These are phyloP conservation scores for Carettochelys insculpta DNA, from an alignment of 2,113 vertebrate genomes.

Conservation along the genomic window DNA sequence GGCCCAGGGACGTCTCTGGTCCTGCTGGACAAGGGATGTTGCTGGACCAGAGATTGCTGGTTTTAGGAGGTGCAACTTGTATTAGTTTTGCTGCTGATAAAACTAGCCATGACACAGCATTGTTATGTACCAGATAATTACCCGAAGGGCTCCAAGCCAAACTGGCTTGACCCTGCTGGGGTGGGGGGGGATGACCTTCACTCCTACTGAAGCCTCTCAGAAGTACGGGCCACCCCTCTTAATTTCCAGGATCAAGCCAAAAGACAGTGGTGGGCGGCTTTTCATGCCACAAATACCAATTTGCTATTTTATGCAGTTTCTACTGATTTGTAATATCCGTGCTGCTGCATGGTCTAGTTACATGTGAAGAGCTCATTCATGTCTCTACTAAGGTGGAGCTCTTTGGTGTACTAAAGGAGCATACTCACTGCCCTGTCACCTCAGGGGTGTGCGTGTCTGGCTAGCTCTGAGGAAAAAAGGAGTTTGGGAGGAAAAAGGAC, in stretches of 20 bases:
- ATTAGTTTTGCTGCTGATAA: no score
- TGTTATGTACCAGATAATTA: not conserved
- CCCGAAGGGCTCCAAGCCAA: not conserved
- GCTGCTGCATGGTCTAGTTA: not conserved
- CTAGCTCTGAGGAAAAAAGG: not conserved
- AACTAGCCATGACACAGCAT: not conserved
- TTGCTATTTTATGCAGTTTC: not conserved
- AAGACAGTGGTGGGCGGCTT: not conserved
- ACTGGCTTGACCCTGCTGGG: not conserved
- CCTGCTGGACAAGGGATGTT: no score
- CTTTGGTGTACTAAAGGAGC: not conserved
- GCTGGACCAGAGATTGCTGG: no score
- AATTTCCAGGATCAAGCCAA: not conserved
- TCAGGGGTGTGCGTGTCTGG: not conserved
- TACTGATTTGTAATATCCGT: not conserved
- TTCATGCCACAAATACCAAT: not conserved
- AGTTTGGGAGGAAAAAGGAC: not conserved
- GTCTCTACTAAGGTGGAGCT: not conserved
- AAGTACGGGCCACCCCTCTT: not conserved
- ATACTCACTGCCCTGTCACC: not conserved
- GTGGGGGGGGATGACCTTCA: not conserved
- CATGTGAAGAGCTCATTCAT: not conserved
- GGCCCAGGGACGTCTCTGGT: no score
- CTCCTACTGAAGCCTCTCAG: not conserved
- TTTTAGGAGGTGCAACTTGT: no score